These are phyloP conservation scores for Gyrodactylus bullatarudis DNA, from an alignment of 1,140 invertebrate species.

Conservation along the genomic window DNA sequence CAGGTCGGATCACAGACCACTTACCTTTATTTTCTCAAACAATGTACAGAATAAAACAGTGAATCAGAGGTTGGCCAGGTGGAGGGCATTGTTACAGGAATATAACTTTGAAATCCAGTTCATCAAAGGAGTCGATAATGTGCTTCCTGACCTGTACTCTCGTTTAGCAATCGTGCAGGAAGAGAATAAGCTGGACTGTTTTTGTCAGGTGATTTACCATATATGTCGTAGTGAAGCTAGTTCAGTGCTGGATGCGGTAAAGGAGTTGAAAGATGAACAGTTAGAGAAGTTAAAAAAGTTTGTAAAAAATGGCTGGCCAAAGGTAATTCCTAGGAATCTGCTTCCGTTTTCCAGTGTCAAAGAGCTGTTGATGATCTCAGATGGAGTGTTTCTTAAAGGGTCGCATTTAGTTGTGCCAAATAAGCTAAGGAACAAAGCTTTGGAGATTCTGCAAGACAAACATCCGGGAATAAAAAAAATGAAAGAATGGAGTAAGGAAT, in stretches of 20 bases:
- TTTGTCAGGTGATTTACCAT: background rate
- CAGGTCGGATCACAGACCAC: background rate
- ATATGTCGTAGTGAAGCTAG: background rate
- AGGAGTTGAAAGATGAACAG: background rate
- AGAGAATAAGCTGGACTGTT: background rate
- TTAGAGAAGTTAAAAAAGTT: background rate
- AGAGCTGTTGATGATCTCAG: background rate
- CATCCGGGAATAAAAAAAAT: background rate
- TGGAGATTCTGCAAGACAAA: background rate
- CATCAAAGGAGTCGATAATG: background rate
- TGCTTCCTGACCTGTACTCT: background rate
- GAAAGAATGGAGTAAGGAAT: background rate
- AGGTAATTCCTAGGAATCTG: background rate
- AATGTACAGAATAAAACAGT: background rate
- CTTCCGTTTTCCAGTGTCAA: background rate
- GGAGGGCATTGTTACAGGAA: background rate
- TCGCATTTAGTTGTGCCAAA: background rate
- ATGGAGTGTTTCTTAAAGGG: background rate
- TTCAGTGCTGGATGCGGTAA: background rate
- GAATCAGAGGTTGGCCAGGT: background rate
- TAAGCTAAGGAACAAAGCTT: background rate
- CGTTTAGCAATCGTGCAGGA: background rate
- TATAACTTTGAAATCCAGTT: background rate
- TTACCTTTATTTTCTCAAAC: background rate
- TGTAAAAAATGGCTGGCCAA: background rate